phyloP scores from a whole-genome alignment of 2,113 vertebrate species.

The Tamias sibiricus region DNA sequence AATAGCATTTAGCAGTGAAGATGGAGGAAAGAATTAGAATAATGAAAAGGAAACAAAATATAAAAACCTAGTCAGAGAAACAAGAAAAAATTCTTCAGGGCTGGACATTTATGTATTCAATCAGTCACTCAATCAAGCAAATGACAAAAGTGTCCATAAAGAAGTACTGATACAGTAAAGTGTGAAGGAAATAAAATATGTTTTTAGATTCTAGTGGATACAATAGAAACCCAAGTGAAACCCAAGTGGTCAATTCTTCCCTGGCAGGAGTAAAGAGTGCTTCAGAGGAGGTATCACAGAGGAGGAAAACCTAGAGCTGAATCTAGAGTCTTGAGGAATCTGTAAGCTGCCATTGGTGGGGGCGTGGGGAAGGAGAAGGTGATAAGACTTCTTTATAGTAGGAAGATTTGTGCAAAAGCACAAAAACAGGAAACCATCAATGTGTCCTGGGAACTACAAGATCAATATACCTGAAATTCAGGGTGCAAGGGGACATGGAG shows the following conservation, averaged over 20 bases:
- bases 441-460: neutral
- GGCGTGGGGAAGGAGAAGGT: neutral
- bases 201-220: neutral
- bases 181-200: neutral
- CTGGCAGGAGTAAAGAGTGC: neutral
- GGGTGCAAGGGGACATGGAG: neutral
- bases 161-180: neutral
- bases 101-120: slow-evolving; percentile 21
- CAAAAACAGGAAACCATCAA: neutral
- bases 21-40: neutral
- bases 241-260: neutral
- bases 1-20: neutral
- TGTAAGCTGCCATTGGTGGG: neutral
- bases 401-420: neutral
- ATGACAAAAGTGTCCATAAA: neutral
- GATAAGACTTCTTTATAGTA: neutral
- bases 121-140: neutral
- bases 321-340: neutral
- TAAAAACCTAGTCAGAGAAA: neutral
- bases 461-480: neutral
- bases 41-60: slow-evolving; percentile 53
- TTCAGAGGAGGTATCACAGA: neutral
- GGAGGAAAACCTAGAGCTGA: neutral
- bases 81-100: neutral
- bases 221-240: neutral